Evolutionary conservation across 2,888 invertebrate species (phyloP).

Genomic region (Dione juno): DNA sequence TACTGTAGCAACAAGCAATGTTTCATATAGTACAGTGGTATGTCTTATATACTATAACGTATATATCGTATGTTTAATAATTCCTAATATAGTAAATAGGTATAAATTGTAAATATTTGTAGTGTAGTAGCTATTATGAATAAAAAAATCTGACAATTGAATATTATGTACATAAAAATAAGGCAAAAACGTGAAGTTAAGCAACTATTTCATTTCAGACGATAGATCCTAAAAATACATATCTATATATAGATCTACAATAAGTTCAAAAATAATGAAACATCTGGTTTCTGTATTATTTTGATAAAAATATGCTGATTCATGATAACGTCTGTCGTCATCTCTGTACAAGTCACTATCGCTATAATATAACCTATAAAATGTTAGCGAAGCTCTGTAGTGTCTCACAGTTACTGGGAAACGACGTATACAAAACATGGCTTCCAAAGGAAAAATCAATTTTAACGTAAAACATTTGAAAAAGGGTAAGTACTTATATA

Average conservation of each 20-base stretch:
- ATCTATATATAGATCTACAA: background rate
- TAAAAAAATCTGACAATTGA: no score
- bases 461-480: slow-evolving; percentile 19
- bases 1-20: no score
- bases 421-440: background rate
- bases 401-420: background rate
- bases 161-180: no score
- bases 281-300: background rate
- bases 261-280: background rate
- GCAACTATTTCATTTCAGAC: no score
- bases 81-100: no score
- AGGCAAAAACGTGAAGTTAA: no score
- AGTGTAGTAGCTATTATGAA: no score
- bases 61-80: no score
- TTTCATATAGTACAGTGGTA: no score
- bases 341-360: background rate
- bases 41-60: no score
- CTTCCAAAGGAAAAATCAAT: slow-evolving; percentile 9
- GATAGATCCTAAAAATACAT: no score
- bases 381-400: slow-evolving; percentile 1
- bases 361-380: slow-evolving; percentile 9
- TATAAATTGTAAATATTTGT: no score
- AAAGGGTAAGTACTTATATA: background rate
- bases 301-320: background rate
- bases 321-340: background rate